Percentiles rank a stretch among this genome's conserved stretches.
phyloP scores from a whole-genome alignment of 2,888 invertebrate genomes.

The Macrosiphum euphorbiae region DNA sequence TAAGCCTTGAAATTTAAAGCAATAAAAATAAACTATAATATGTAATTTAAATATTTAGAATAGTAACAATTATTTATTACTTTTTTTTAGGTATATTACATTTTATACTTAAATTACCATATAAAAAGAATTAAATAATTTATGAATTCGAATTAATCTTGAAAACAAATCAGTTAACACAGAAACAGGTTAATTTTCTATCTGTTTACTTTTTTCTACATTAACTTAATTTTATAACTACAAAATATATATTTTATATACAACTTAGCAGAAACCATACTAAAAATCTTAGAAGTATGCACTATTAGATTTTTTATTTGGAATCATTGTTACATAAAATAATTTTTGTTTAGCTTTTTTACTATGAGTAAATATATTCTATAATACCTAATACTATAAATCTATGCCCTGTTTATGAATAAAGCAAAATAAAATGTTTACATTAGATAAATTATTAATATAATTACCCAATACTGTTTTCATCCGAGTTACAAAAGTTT shows the following conservation, averaged over 20 bases:
- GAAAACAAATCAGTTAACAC: too few species aligned
- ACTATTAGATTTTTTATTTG: not conserved
- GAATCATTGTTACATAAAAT: not conserved
- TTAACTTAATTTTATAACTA: not conserved
- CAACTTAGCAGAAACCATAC: not conserved
- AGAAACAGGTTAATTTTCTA: too few species aligned
- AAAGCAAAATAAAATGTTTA: not conserved
- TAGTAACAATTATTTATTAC: not conserved
- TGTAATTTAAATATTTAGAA: not conserved
- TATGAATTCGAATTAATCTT: too few species aligned
- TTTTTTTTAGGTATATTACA: not conserved
- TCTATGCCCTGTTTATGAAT: not conserved
- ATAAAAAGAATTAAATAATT: too few species aligned
- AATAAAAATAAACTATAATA: not conserved
- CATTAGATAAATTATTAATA: not conserved
- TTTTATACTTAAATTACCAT: too few species aligned
- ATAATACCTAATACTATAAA: not conserved
- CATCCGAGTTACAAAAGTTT: not conserved
- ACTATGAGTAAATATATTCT: not conserved
- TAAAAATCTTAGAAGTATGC: not conserved
- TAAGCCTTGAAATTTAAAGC: not conserved
- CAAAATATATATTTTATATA: not conserved
- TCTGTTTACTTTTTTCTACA: too few species aligned
- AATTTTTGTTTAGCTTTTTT: not conserved
- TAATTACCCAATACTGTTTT: not conserved